Conservation (phyloP, 2,888 invertebrate genomes). For the Drosophila lacicola region DNA sequence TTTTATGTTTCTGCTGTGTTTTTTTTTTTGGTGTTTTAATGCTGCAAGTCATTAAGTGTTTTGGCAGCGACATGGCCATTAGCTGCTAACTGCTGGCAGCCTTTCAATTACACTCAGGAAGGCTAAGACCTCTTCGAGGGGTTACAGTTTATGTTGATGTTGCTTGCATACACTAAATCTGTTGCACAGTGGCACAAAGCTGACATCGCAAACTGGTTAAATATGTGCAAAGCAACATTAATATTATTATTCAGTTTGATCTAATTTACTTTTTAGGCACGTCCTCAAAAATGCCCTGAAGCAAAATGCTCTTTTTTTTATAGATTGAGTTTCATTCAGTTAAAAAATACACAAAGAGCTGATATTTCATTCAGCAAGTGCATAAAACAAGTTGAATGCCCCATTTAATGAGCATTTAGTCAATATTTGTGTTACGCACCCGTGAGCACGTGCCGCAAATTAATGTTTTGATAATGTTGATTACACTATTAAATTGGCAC, state of each 20-base stretch:
- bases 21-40: slow-evolving; percentile 12
- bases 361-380: slow-evolving; percentile 36
- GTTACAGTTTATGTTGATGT: slow-evolving; percentile 38
- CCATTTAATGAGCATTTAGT: slow-evolving; percentile 17
- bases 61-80: slow-evolving; percentile 48
- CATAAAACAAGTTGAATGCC: slow-evolving; percentile 20
- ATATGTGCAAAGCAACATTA: neutral
- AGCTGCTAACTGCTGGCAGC: slow-evolving; percentile 33
- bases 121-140: slow-evolving; percentile 41
- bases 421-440: slow-evolving; percentile 17
- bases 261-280: slow-evolving; percentile 1
- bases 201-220: too few species aligned
- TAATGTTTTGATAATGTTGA: slow-evolving; percentile 43
- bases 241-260: neutral
- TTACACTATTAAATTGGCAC: slow-evolving; percentile 51
- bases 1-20: neutral
- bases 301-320: neutral
- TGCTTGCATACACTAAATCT: slow-evolving; percentile 7
- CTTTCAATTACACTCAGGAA: slow-evolving; percentile 45
- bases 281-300: slow-evolving; percentile 6
- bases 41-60: slow-evolving; percentile 54
- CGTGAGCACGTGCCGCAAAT: slow-evolving; percentile 45
- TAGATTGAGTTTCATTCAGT: neutral
- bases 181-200: slow-evolving; percentile 34
- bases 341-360: neutral